Evolutionary conservation across 2,888 invertebrate species (phyloP).

Genomic region (Pharmacophagus antenor): DNA sequence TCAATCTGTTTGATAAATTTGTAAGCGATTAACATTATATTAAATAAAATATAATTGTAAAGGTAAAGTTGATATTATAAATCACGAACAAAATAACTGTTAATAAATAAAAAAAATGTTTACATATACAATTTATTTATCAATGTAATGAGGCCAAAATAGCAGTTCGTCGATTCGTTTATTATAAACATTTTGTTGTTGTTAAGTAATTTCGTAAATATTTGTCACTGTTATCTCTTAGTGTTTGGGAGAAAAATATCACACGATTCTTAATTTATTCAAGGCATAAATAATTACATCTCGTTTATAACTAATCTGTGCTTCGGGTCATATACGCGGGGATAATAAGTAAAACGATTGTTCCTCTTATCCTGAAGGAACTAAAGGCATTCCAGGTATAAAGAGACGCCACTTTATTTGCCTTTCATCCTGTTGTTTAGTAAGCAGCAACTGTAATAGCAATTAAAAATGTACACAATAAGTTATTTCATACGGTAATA

Average conservation of each 20-base stretch:
- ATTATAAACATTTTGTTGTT: not conserved
- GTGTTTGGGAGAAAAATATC: not conserved
- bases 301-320: too few species aligned
- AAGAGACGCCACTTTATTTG: not conserved
- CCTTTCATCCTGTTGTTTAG: not conserved
- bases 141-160: constrained; percentile 6
- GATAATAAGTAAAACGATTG: not conserved
- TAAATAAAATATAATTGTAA: too few species aligned
- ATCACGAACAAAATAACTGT: too few species aligned
- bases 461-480: not conserved
- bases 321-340: too few species aligned
- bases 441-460: not conserved
- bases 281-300: too few species aligned
- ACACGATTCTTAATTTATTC: too few species aligned
- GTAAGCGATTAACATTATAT: too few species aligned
- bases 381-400: too few species aligned
- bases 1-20: too few species aligned
- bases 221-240: constrained; percentile 9
- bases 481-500: not conserved
- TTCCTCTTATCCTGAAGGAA: too few species aligned
- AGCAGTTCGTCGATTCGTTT: constrained; percentile 25
- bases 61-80: too few species aligned
- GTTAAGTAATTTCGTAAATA: not conserved
- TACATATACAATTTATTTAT: not conserved
- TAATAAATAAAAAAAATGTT: too few species aligned